Evolutionary conservation across 2,797 vertebrate species (phyloP), one percentile per base, ranked within the genome.

Genomic region (Coracias cyanogaster): DNA sequence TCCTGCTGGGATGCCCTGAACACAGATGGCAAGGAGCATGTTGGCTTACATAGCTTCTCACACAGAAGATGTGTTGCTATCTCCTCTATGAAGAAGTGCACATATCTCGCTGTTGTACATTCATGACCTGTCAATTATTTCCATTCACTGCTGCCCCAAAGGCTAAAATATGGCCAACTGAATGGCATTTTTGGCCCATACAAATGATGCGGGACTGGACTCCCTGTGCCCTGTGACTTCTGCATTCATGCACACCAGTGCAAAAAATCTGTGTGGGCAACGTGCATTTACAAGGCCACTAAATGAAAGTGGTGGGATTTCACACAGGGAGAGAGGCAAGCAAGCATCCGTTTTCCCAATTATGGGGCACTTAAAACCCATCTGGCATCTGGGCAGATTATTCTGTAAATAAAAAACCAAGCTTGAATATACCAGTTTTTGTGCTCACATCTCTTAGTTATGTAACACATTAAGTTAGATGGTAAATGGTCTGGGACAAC

Each of bases 331-430:
- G n/a, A 51, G 35, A 12, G 21, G 26, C 60, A 90, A 58, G 39
- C 26, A 55, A 5, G 12, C 1, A 9, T 19, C 33, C 39, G 31
- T 0, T 0, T 48, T 87, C 20, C 37, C 51, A 80, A 29, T 54
- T 72, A 69, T 3, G 18, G 18, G 15, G 26, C 51, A 13, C 48
- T 77, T 90, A 46, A 54, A 82, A 85, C 35, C 21, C 31, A 29
- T 11, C 22, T 80, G 7, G 20, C 41, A 28, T 51, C 39, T 43
- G 31, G 77, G 71, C 13, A 73, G 48, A 58, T 80, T 46, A 35
- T 54, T 57, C 60, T 58, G n/a, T 60, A 81, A 66, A 74, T 46
- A 3, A 2, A 80, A 83, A 81, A 10, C 10, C 20, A 41, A 24
- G 10, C 18, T 17, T 49, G 49, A 86, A 78, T 28, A 54, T 20